Evolutionary conservation across 2,888 invertebrate genomes (phyloP).

Genomic region (Creontiades dilutus): DNA sequence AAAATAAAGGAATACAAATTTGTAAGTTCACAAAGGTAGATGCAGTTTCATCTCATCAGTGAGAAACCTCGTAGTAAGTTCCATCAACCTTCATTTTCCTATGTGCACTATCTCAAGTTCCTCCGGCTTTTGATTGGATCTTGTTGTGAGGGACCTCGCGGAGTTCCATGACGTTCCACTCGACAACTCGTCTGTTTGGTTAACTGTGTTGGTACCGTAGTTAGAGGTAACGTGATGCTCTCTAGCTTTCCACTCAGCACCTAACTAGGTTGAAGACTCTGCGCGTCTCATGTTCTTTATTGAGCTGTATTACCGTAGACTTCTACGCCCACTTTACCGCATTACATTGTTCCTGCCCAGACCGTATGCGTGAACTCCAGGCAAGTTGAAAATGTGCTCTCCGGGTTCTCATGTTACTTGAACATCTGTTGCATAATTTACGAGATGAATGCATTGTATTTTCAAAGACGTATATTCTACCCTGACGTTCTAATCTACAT

Average conservation of each 20-base stretch:
- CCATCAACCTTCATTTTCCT: no score
- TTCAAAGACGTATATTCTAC: no score
- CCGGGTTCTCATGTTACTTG: neutral
- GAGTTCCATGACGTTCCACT: neutral
- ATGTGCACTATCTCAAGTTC: no score
- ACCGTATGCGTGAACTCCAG: neutral
- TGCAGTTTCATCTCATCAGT: no score
- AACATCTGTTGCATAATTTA: no score
- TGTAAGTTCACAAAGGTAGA: no score
- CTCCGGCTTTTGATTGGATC: neutral
- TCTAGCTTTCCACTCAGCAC: slow-evolving; percentile 36
- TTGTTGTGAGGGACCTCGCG: neutral
- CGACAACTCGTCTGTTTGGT: neutral
- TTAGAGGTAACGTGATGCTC: slow-evolving; percentile 43
- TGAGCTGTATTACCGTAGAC: slow-evolving; percentile 33
- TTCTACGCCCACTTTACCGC: slow-evolving; percentile 40
- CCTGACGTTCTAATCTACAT: no score
- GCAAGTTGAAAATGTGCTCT: neutral
- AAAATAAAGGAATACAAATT: no score
- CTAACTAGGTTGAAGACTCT: slow-evolving; percentile 39
- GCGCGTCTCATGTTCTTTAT: slow-evolving; percentile 38
- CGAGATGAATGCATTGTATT: no score
- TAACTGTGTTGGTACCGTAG: slow-evolving; percentile 38
- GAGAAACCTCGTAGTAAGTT: no score
- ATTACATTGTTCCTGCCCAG: slow-evolving; percentile 21